Evolutionary conservation across 1,140 invertebrate species (phyloP).

Genomic region (Drosophila malerkotliana): DNA sequence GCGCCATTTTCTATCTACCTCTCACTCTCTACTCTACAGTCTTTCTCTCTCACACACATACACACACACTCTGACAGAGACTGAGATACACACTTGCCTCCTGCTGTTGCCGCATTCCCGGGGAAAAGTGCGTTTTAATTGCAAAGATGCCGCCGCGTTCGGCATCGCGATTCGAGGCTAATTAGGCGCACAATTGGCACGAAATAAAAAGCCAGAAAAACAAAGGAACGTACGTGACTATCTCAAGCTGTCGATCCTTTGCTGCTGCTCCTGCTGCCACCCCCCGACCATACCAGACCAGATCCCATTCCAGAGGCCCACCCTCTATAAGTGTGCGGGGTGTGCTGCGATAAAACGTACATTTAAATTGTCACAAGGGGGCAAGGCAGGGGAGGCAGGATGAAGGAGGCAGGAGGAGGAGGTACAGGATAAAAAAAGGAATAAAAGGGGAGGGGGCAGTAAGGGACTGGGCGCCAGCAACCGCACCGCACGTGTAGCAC

Average conservation of each 20-base stretch:
- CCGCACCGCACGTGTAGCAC: slow-evolving; percentile 62
- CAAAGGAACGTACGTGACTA: slow-evolving; percentile 75
- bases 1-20: slow-evolving; percentile 61
- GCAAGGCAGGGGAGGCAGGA: not conserved
- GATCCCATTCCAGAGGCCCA: not conserved
- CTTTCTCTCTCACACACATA: slow-evolving; percentile 6
- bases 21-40: slow-evolving; percentile 5
- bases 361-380: slow-evolving; percentile 70
- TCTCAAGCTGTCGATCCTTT: slow-evolving; percentile 74
- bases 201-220: slow-evolving; percentile 77
- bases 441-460: not conserved
- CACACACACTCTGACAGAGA: not conserved
- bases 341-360: slow-evolving; percentile 62
- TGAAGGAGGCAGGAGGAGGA: not conserved
- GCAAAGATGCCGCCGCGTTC: slow-evolving; percentile 69
- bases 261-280: not conserved
- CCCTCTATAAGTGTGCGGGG: not conserved
- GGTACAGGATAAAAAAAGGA: not conserved
- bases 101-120: not conserved
- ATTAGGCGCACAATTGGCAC: slow-evolving; percentile 80
- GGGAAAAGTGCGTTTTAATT: slow-evolving; percentile 79
- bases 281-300: not conserved
- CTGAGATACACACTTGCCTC: not conserved
- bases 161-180: slow-evolving; percentile 71
- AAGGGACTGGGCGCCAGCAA: slow-evolving; percentile 15